A percentile compares a stretch with the other conserved stretches of the same genome.
Conservation (phyloP, 2,113 vertebrate genomes). For the Poecile atricapillus region DNA sequence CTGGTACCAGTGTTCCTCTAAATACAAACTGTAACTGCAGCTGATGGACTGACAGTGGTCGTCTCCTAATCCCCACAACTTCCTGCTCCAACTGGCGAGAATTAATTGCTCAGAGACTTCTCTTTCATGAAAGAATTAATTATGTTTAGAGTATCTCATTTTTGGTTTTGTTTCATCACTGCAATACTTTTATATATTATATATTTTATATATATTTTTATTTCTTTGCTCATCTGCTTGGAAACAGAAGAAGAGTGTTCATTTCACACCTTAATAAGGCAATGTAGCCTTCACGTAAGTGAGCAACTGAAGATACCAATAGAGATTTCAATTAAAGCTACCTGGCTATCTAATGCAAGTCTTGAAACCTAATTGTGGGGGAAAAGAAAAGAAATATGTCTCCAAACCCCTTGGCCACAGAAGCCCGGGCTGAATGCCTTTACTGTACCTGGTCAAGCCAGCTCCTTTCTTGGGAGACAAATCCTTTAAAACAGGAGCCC, state of each 20-base stretch:
- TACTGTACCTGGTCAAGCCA: background rate
- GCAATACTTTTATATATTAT: slow-evolving; percentile 82
- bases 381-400: slow-evolving; percentile 72
- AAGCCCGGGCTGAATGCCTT: background rate
- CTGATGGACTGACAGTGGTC: background rate
- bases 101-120: background rate
- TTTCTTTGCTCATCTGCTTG: slow-evolving; percentile 97
- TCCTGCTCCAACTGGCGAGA: background rate
- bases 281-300: slow-evolving; percentile 99
- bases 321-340: slow-evolving; percentile 68
- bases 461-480: background rate
- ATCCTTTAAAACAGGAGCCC: background rate
- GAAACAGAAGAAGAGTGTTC: slow-evolving; percentile 99
- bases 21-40: background rate
- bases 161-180: slow-evolving; percentile 88
- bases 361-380: slow-evolving; percentile 70
- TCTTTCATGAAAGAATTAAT: slow-evolving; percentile 7
- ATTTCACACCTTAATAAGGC: slow-evolving; percentile 99
- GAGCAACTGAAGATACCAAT: slow-evolving; percentile 97
- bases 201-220: slow-evolving; percentile 83
- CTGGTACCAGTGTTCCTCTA: background rate
- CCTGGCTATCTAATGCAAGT: slow-evolving; percentile 83
- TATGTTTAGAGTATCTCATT: slow-evolving; percentile 73
- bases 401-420: slow-evolving; percentile 69
- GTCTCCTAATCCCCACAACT: background rate